Evolutionary conservation across 1,140 invertebrate species (phyloP), one percentile per base, ranked within the genome.

Genomic region (Bilobella aurantiaca): DNA sequence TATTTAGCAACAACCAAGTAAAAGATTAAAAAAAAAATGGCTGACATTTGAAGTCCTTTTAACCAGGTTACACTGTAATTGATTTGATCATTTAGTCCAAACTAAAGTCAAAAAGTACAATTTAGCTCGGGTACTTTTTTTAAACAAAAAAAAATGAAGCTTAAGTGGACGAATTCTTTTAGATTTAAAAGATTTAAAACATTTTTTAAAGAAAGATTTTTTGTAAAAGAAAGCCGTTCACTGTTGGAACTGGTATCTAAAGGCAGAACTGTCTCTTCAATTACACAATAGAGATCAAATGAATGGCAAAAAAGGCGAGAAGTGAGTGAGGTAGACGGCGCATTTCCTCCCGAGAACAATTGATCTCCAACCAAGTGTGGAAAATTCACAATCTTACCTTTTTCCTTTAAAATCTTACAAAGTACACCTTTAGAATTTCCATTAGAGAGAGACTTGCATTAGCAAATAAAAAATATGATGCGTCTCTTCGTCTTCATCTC

Each of bases 301-400:
- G 65, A 68, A 62, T 61, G 61, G 57, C 31, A 67, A 69, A 68
- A 67, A 71, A 65, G 49, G 8, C 8, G 18, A 12, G 34, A 42
- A 53, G 49, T 42, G 21, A 53, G 27, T 30, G 46, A 46, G 46
- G 46, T 65, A 67, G 70, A 72, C 67, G 70, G 64, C 60, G 70
- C 70, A 72, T 69, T 72, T 72, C 70, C 70, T 67, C 65, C 63
- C n/a, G 58, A 67, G 70, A 72, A 72, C 70, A 72, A 72, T 72
- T 69, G 67, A 69, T 69, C 63, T 72, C 70, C 65, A 72, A 67
- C 70, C 70, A 72, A 72, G 70, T 67, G 67, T 69, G 70, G 70
- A 72, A 72, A 72, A 72, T 72, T 67, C 49, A 18, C 25, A 53
- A 12, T 23, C 21, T 53, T 5, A 12, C 49, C 34, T 53, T 8